phyloP scores from a whole-genome alignment of 2,113 vertebrate species.

The Acrocephalus kingi region DNA sequence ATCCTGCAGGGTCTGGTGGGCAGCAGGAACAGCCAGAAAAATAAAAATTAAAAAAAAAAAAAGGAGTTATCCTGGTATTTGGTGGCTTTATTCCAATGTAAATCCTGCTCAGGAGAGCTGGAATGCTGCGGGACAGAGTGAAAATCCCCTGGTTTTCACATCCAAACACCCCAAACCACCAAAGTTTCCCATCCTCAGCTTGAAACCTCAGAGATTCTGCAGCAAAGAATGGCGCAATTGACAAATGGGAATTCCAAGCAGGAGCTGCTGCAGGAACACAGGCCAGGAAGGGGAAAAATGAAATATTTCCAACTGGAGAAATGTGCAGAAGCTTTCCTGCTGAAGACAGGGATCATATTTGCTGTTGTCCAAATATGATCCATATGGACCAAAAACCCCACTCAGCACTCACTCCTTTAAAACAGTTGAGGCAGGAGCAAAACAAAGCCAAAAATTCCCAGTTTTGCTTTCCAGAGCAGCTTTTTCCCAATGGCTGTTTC shows the following conservation, averaged over 20 bases:
- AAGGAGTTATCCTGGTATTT: background rate
- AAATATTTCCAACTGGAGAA: conserved; percentile 21
- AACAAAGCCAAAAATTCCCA: background rate
- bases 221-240: background rate
- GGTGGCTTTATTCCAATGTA: background rate
- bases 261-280: background rate
- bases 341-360: background rate
- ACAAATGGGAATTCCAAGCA: background rate
- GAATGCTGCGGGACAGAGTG: background rate
- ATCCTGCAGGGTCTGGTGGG: background rate
- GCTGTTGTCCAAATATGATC: background rate
- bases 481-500: background rate
- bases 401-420: background rate
- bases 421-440: background rate
- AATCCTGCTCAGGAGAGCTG: background rate
- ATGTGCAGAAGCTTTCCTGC: background rate
- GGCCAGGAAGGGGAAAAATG: background rate
- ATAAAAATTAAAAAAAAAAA: background rate
- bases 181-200: conserved; percentile 19
- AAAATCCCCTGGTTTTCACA: conserved; percentile 53
- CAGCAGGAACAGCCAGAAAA: conserved; percentile 8
- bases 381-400: background rate
- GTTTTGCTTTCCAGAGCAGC: background rate
- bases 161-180: conserved; percentile 30
- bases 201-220: conserved; percentile 1